Base-by-base conservation (phyloP, 2,797 vertebrate species). In the Chelidonichthys spinosus region DNA sequence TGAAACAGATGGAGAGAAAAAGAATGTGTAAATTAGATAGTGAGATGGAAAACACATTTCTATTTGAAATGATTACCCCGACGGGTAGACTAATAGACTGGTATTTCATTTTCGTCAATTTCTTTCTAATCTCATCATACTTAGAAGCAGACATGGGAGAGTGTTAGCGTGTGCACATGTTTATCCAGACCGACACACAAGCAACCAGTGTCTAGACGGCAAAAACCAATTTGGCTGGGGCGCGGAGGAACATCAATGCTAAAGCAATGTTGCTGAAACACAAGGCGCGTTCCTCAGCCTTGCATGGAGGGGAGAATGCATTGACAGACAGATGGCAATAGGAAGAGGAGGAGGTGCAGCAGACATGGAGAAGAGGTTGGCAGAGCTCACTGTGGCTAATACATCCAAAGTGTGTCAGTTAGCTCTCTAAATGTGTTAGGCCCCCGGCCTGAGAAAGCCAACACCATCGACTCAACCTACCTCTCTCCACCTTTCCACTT, bases 61-160 rank as follows among this genome's bases (percentile, higher is more conserved):
- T 91, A 85, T 93, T 91, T 91, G 90, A 93, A 94, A 93, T 87
- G 89, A 93, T 93, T 93, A 92, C 90, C 88, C 85, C 87, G 89
- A 90, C 68, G 87, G 83, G 63, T 72, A 82, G 89, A 89, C 91
- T 94, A 94, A 95, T 94, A 94, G 87, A 92, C 88, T 85, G 74
- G 93, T 94, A 95, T 94, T 95, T 88, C 91, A 93, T 94, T 94
- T 93, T 88, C 85, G 86, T 93, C 91, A 90, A 88, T 91, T 92
- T 88, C 85, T 93, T 91, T 94, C 25, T 94, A 94, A 95, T 94
- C 91, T 89, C 90, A 95, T 95, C 88, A 93, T 87, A 85, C 91
- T 92, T 92, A 92, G 94, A 92, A 94, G 92, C 90, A 91, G 88
- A 80, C 73, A 83, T 84, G 85, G 44, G 82, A 89, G 89, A 84